Evolutionary conservation across 2,113 vertebrate genomes (phyloP).

Genomic region (Brienomyrus longianalis): DNA sequence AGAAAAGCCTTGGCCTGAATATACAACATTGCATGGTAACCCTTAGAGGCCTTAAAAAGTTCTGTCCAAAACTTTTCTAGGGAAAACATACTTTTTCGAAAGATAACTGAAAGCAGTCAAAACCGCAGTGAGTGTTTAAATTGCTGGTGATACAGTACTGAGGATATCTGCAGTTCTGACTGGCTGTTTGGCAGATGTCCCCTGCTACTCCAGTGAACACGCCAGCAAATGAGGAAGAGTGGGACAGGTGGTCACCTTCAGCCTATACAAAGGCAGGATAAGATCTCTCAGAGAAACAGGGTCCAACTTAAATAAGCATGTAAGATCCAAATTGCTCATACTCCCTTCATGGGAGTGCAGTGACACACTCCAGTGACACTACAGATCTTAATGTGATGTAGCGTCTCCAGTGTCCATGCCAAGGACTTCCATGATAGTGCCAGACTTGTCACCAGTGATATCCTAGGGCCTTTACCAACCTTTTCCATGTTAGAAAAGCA

Average conservation of each 20-base stretch:
- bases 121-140: neutral
- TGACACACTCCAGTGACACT: neutral
- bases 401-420: neutral
- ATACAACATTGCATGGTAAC: neutral
- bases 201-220: neutral
- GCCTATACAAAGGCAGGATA: neutral
- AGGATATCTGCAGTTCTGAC: neutral
- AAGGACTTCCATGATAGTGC: neutral
- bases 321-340: neutral
- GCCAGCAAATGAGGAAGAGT: neutral
- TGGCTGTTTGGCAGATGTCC: neutral
- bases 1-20: neutral
- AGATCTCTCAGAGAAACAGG: neutral
- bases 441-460: neutral
- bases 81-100: neutral
- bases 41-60: neutral
- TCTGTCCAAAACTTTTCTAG: neutral
- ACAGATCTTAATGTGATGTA: neutral
- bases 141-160: neutral
- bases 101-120: neutral
- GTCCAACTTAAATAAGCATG: neutral
- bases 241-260: neutral
- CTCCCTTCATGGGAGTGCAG: neutral
- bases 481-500: neutral
- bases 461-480: neutral